Base-by-base conservation (phyloP, 2,888 invertebrate genomes). In the Octodonta nipae region DNA sequence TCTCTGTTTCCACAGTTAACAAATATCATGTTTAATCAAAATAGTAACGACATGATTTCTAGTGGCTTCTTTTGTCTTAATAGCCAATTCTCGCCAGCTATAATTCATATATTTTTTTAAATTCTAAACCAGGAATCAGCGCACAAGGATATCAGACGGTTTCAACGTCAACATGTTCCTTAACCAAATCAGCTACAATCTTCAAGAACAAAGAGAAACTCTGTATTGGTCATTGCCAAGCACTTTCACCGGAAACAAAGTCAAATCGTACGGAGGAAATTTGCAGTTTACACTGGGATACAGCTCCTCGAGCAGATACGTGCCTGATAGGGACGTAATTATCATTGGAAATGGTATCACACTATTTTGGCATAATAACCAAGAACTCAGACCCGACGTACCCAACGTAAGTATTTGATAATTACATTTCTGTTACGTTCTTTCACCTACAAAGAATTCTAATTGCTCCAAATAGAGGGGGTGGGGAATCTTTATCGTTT, bases 211-310 rank as follows among this genome's bases (percentile, higher is more conserved):
- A 41, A 43, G 61, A 34, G 53, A 68, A 50, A 51, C 70, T 48
- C 61, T 76, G 26, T 86, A 75, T 61, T 86, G 85, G 85, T 78
- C 81, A 2, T 58, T 87, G 13, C 84, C 85, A 4, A 56, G 70
- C 20, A 61, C 63, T 22, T 75, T 80, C 47, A 70, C 75, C 20
- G 82, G 81, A 25, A 78, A 82, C 51, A 68, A 84, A 64, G 68
- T 92, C 5, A 71, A 80, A 34, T 88, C 92, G 0, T 93, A 92
- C 54, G 91, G 91, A 1, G 92, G 92, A 1, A 68, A 69, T 31
- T 58, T 93, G 4, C 74, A 75, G 10, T 73, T 88, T 38, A 78
- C 76, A 0, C 76, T 88, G 48, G 68, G 70, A 35, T 85, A 78
- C 46, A 72, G 75, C 0, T 55, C 63, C 31, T 40, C 56, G 15